A percentile compares a stretch with the other conserved stretches of the same genome.
These are phyloP conservation scores for Sphaeridia pumilis DNA, from an alignment of 2,888 invertebrate genomes.

Conservation along the genomic window DNA sequence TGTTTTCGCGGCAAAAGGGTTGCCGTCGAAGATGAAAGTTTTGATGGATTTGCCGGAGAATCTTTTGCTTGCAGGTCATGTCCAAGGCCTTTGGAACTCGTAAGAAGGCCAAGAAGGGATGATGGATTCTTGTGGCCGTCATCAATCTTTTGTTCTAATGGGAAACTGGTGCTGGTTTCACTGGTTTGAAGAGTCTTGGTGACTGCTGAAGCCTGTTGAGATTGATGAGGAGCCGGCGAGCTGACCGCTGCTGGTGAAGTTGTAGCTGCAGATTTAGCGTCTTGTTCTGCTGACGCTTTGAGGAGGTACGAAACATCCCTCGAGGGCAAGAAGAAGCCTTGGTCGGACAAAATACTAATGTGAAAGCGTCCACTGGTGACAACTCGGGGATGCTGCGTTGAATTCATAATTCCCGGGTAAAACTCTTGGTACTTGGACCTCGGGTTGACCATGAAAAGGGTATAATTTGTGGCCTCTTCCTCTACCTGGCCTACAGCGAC, in stretches of 20 bases:
- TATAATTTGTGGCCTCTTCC: conserved; percentile 12
- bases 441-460: conserved; percentile 32
- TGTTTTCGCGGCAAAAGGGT: no score
- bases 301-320: conserved; percentile 19
- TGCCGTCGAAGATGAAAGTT: no score
- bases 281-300: neutral
- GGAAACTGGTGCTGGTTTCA: neutral
- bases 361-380: conserved; percentile 22
- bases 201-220: neutral
- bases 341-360: conserved; percentile 27
- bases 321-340: conserved; percentile 28
- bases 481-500: conserved; percentile 6
- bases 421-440: conserved; percentile 24
- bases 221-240: neutral
- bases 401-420: no score
- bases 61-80: no score
- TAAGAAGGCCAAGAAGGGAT: no score
- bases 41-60: no score
- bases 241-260: neutral
- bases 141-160: no score
- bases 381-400: neutral
- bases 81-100: no score
- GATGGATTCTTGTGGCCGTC: no score
- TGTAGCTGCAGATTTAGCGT: neutral
- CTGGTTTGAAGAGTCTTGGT: no score